Evolutionary conservation across 2,797 vertebrate species (phyloP).

Genomic region (Phrynocephalus guinanensis): DNA sequence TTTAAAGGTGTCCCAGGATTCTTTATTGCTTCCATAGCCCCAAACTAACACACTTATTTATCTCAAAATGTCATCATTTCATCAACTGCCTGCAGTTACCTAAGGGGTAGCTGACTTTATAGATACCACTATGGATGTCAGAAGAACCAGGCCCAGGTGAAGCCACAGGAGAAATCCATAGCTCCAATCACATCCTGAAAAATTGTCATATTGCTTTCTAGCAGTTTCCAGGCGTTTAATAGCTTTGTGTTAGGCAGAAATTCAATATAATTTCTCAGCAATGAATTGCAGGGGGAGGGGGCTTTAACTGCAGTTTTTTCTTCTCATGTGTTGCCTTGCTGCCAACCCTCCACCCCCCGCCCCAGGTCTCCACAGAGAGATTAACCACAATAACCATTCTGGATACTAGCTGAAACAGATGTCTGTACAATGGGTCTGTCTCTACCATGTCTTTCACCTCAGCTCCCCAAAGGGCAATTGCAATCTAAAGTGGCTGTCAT

Average conservation of each 20-base stretch:
- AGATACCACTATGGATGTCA: background rate
- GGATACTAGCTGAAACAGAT: background rate
- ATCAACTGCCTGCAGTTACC: background rate
- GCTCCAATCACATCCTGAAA: background rate
- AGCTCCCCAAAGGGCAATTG: background rate
- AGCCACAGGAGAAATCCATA: background rate
- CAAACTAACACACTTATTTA: too few species aligned
- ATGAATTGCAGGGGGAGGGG: background rate
- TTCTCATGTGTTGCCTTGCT: background rate
- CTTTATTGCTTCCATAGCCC: too few species aligned
- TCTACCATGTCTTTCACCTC: background rate
- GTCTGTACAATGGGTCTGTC: background rate
- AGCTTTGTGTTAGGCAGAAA: background rate
- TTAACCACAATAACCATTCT: background rate
- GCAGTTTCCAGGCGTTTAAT: background rate
- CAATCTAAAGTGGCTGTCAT: background rate
- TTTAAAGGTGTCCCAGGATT: too few species aligned
- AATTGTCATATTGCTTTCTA: background rate
- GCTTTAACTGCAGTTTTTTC: background rate
- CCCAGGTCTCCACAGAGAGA: background rate
- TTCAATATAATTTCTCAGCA: background rate
- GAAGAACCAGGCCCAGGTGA: background rate
- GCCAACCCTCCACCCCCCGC: background rate
- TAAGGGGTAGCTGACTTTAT: background rate
- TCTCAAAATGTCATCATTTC: background rate